phyloP scores from a whole-genome alignment of 2,888 invertebrate genomes.

The Tridacna gigas region DNA sequence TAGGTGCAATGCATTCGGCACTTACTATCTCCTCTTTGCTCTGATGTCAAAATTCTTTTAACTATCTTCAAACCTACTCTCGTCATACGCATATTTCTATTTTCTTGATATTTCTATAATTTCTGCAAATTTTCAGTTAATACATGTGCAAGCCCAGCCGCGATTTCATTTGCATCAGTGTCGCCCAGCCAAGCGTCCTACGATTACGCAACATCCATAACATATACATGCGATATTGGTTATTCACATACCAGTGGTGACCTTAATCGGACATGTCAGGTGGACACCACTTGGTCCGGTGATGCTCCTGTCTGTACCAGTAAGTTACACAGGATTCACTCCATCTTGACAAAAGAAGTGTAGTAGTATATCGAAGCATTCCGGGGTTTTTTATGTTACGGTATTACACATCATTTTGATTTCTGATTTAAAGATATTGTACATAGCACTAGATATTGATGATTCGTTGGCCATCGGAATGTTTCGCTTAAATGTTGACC shows the following conservation, averaged over 20 bases:
- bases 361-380: too few relatives aligned
- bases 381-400: background rate
- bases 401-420: too few relatives aligned
- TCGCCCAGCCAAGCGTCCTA: slow-evolving; percentile 24
- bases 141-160: slow-evolving; percentile 25
- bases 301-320: slow-evolving; percentile 41
- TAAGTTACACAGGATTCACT: slow-evolving; percentile 8
- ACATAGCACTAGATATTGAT: too few relatives aligned
- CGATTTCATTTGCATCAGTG: background rate
- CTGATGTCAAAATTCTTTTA: too few relatives aligned
- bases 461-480: too few relatives aligned
- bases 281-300: slow-evolving; percentile 32
- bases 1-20: too few relatives aligned
- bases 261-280: slow-evolving; percentile 40
- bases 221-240: slow-evolving; percentile 43
- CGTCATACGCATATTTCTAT: too few relatives aligned
- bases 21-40: too few relatives aligned
- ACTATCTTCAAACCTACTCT: too few relatives aligned
- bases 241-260: slow-evolving; percentile 46
- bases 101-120: too few relatives aligned
- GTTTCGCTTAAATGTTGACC: too few relatives aligned
- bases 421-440: too few relatives aligned
- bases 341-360: background rate
- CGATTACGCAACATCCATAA: slow-evolving; percentile 35
- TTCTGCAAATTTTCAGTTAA: slow-evolving; percentile 30